Evolutionary conservation across 2,113 vertebrate species (phyloP).

Genomic region (Hyaena hyaena): DNA sequence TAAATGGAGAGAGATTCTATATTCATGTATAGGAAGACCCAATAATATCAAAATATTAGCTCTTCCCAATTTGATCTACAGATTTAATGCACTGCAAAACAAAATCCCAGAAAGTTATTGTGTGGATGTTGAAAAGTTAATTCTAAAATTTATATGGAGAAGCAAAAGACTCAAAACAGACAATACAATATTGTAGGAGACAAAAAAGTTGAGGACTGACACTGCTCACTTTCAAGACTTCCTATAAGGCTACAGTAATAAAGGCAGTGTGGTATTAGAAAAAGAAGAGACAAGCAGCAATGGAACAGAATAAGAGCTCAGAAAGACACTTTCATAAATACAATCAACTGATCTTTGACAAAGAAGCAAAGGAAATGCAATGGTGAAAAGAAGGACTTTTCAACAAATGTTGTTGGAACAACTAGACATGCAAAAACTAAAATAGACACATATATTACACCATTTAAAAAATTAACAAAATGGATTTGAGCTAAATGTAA

Average conservation of each 20-base stretch:
- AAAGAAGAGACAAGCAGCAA: background rate
- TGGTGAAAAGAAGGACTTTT: background rate
- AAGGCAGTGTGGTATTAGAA: background rate
- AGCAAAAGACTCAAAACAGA: background rate
- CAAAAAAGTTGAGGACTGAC: background rate
- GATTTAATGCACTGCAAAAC: background rate
- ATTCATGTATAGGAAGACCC: background rate
- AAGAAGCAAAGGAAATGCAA: background rate
- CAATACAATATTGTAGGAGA: background rate
- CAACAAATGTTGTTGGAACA: background rate
- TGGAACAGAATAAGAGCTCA: background rate
- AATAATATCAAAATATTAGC: background rate
- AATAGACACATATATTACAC: background rate
- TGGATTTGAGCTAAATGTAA: background rate
- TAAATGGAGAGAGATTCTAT: background rate
- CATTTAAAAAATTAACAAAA: background rate
- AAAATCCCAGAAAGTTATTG: background rate
- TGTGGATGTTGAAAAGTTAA: background rate
- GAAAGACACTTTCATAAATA: background rate
- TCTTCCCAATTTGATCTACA: background rate
- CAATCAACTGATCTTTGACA: background rate
- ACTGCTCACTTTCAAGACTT: background rate
- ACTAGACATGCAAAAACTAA: background rate
- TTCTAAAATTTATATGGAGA: background rate
- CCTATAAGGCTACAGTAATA: background rate